Base-by-base conservation (phyloP, 2,888 invertebrate genomes). In the Parelbella ahira region DNA sequence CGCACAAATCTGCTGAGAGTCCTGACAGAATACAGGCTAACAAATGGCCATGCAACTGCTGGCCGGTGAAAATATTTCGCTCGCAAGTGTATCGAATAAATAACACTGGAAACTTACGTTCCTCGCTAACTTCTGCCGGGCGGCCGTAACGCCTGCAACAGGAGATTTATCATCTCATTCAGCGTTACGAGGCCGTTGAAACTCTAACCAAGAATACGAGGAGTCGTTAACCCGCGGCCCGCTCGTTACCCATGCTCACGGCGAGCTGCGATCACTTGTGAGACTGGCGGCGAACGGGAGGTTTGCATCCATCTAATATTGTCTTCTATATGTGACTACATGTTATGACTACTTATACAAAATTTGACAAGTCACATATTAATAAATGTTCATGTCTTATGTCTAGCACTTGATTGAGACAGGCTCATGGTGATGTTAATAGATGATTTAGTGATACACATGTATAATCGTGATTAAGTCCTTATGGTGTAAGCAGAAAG, bases 211-310 rank as follows among this genome's bases (percentile, higher is more conserved):
- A 37, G 37, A 44, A 44, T 33, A 41, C 33, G 41, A 34, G 41
- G 44, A 54, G 49, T 57, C 54, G 53, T 57, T 56, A 54, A 48
- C 49, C 50, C 36, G 48, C 48, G 53, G 54, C 58, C 58, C 38
- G 49, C 53, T 57, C 54, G 54, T 60, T 58, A 59, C 51, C 48
- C 38, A 46, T 50, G 51, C 54, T 57, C 56, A 53, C 51, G 15
- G 51, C 28, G 47, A 49, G 53, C 49, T 50, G 55, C 49, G 54
- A 54, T 53, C 55, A 52, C 47, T 53, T 52, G 50, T 46, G 53
- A 50, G 54, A 49, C 50, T 51, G 53, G 50, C 47, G 43, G 49
- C 23, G 27, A 13, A 25, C 19, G 20, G 27, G 41, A 19, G 32
- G 10, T 25, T 24, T n/a, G 9, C 6, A 34, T 5, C 23, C 34